A percentile compares a stretch with the other conserved stretches of the same genome.
Conservation (phyloP, 2,113 vertebrate genomes). For the Daubentonia madagascariensis region DNA sequence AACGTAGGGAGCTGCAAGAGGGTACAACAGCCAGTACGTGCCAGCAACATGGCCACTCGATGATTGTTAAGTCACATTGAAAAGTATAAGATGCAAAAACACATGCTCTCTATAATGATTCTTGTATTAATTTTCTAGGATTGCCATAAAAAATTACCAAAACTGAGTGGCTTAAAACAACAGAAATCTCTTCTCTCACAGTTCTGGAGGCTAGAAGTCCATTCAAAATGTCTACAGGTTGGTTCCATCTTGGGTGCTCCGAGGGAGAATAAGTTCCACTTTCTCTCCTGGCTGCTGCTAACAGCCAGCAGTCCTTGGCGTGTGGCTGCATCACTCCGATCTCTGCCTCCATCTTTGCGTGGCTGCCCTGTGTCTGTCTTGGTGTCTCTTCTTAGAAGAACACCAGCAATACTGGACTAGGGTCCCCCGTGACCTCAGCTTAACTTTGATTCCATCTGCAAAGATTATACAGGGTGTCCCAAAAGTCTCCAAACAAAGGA, state of each 20-base stretch:
- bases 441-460: background rate
- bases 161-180: background rate
- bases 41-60: background rate
- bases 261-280: rapidly evolving
- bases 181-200: background rate
- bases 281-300: rapidly evolving
- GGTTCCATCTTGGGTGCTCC: background rate
- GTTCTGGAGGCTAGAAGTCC: background rate
- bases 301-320: too few species aligned
- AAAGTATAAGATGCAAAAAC: background rate
- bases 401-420: background rate
- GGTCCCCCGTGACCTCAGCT: background rate
- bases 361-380: background rate
- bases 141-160: background rate
- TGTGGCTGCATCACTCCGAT: rapidly evolving
- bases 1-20: rapidly evolving
- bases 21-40: rapidly evolving
- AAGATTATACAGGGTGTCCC: too few species aligned
- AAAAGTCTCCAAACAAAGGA: too few species aligned
- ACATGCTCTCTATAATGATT: background rate
- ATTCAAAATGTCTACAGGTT: too few species aligned
- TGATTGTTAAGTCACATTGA: rapidly evolving
- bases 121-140: rapidly evolving
- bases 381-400: background rate
- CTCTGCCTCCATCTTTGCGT: rapidly evolving